These are phyloP conservation scores for Xyrauchen texanus DNA, from an alignment of 2,113 vertebrate species.

Conservation along the genomic window DNA sequence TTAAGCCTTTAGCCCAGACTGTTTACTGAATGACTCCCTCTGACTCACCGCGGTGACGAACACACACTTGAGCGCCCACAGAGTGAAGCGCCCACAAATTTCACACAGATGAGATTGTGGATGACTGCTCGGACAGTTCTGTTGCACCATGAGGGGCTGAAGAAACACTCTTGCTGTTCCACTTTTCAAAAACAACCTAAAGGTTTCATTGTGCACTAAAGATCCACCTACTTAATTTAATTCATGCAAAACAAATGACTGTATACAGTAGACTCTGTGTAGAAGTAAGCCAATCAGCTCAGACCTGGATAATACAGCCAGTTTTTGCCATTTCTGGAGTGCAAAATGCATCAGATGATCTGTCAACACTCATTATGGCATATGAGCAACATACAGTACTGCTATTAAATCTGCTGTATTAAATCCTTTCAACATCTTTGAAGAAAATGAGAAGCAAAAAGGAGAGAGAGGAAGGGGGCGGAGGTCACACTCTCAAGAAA, in stretches of 20 bases:
- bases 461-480: not conserved
- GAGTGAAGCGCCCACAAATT: not conserved
- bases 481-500: constrained; percentile 29
- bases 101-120: constrained; percentile 1
- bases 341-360: not conserved
- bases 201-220: not conserved
- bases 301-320: no score
- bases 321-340: no score
- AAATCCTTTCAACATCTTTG: not conserved
- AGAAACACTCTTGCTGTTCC: not conserved
- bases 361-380: not conserved
- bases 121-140: constrained; percentile 13
- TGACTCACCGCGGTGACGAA: constrained; percentile 36
- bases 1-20: constrained; percentile 53
- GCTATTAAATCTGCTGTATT: constrained; percentile 2
- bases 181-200: not conserved
- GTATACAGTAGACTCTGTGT: no score
- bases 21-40: constrained; percentile 46
- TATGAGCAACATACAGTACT: not conserved
- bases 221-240: not conserved
- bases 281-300: no score
- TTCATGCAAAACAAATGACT: no score
- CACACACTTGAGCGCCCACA: not conserved
- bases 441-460: not conserved
- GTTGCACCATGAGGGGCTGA: not conserved